A percentile compares a stretch with the other conserved stretches of the same genome.
phyloP scores from a whole-genome alignment of 2,113 vertebrate species.

The Ornithorhynchus anatinus region DNA sequence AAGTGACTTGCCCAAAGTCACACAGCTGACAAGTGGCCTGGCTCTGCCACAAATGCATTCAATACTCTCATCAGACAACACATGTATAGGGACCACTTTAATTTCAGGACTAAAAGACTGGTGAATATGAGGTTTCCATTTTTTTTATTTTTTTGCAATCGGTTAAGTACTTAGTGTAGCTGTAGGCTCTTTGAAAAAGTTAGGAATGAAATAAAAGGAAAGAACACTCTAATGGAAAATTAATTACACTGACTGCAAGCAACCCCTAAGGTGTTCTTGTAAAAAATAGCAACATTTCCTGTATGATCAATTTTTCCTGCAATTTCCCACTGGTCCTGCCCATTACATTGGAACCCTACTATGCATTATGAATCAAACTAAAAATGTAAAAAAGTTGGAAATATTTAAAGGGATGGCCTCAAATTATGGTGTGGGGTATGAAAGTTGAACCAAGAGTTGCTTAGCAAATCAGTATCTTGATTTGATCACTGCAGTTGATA shows the following conservation, averaged over 20 bases:
- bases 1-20: no score
- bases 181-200: not conserved
- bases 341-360: not conserved
- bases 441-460: not conserved
- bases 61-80: no score
- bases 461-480: not conserved
- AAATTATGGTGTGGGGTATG: not conserved
- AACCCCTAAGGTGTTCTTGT: not conserved
- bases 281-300: not conserved
- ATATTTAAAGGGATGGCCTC: not conserved
- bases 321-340: not conserved
- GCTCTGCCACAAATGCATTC: no score
- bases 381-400: not conserved
- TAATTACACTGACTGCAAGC: not conserved
- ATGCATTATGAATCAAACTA: not conserved
- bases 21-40: no score
- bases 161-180: not conserved
- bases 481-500: not conserved
- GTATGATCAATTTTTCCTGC: not conserved
- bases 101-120: no score
- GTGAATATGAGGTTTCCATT: not conserved
- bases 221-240: not conserved
- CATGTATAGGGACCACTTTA: no score
- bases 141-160: not conserved
- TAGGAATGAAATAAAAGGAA: not conserved